A percentile compares a stretch with the other conserved stretches of the same genome.
Conservation (phyloP, 2,888 invertebrate genomes). For the Eretmocerus hayati region DNA sequence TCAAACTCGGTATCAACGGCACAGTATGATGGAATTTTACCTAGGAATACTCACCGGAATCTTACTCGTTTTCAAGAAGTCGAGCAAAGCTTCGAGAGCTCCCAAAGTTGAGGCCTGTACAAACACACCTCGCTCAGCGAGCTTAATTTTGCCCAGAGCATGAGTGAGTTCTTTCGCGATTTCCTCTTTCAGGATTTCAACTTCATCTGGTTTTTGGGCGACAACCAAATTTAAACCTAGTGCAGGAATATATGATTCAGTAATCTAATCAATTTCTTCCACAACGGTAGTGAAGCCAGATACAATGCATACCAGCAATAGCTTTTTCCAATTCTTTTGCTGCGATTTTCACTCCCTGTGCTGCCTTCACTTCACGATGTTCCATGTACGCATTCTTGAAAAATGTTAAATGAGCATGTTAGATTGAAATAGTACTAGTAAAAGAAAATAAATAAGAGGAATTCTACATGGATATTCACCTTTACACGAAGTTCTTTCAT, state of each 20-base stretch:
- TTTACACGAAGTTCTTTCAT: conserved; percentile 96
- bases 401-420: neutral
- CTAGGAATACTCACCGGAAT: conserved; percentile 72
- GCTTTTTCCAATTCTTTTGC: conserved; percentile 98
- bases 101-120: conserved; percentile 99
- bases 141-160: conserved; percentile 86
- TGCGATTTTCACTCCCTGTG: conserved; percentile 97
- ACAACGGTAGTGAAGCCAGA: neutral
- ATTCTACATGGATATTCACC: conserved; percentile 47
- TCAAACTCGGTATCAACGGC: too few relatives aligned
- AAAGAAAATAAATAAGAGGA: neutral
- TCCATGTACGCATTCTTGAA: conserved; percentile 85
- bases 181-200: conserved; percentile 79
- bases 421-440: neutral
- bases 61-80: conserved; percentile 84
- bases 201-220: conserved; percentile 88
- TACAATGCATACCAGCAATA: conserved; percentile 61
- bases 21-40: too few relatives aligned
- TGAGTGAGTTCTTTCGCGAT: conserved; percentile 80
- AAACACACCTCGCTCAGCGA: conserved; percentile 89
- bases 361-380: conserved; percentile 88
- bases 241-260: neutral
- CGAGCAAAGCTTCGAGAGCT: conserved; percentile 91
- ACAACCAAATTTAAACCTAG: conserved; percentile 81
- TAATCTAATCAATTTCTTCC: neutral